phyloP scores from a whole-genome alignment of 1,140 invertebrate species.

The Diorhabda carinulata region DNA sequence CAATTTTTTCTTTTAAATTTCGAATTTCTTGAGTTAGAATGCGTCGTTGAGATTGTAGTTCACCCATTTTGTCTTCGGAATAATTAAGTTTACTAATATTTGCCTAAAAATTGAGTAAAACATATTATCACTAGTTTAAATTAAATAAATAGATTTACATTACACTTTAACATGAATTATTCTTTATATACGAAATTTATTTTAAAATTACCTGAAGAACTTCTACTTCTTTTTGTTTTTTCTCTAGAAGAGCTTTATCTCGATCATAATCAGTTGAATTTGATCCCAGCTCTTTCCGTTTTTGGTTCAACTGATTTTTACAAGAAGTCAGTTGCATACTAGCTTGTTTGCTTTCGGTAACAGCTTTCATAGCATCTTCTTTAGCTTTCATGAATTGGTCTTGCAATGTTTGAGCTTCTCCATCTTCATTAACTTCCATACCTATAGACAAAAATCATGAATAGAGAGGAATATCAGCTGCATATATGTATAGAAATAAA shows the following conservation, averaged over 20 bases:
- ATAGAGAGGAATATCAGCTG: neutral
- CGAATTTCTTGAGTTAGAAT: constrained; percentile 54
- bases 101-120: constrained; percentile 16
- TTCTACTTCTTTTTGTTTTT: constrained; percentile 56
- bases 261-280: constrained; percentile 69
- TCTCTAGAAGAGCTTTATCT: constrained; percentile 62
- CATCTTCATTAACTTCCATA: constrained; percentile 72
- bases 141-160: too few species aligned
- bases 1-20: constrained; percentile 54
- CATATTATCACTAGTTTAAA: neutral
- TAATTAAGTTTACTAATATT: constrained; percentile 62
- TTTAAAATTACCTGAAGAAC: constrained; percentile 22
- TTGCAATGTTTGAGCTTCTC: constrained; percentile 79
- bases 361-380: constrained; percentile 67
- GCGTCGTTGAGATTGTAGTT: constrained; percentile 54
- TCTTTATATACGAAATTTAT: too few species aligned
- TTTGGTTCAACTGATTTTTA: constrained; percentile 63
- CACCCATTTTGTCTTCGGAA: constrained; percentile 61
- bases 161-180: too few species aligned
- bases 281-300: constrained; percentile 65
- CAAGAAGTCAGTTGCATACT: constrained; percentile 73
- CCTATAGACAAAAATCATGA: constrained; percentile 49
- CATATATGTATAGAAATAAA: neutral
- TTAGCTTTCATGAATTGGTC: constrained; percentile 84
- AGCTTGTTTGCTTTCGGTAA: constrained; percentile 76